Percentiles rank a stretch among this genome's conserved stretches.
Evolutionary conservation across 2,888 invertebrate genomes (phyloP).

Genomic region (Ferdinandea cuprea): DNA sequence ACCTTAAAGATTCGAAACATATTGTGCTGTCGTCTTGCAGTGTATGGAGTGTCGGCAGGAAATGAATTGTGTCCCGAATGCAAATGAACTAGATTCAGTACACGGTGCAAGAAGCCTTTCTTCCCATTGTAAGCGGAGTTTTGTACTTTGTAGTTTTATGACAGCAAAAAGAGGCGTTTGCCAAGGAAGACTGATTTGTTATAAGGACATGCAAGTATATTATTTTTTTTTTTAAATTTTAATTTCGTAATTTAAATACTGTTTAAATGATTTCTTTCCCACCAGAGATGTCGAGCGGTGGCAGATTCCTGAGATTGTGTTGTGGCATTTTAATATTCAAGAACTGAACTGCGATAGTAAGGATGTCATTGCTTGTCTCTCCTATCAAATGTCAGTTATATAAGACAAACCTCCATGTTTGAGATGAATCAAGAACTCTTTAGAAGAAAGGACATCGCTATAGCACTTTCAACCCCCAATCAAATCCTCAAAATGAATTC

Average conservation of each 20-base stretch:
- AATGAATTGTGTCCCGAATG: constrained; percentile 60
- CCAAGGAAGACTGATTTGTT: constrained; percentile 35
- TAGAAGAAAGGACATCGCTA: too few species aligned
- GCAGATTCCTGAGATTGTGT: neutral
- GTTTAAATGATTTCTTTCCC: neutral
- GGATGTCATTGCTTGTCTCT: too few species aligned
- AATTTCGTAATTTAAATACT: neutral
- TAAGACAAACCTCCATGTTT: too few species aligned
- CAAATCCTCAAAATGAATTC: neutral
- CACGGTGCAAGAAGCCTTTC: constrained; percentile 28
- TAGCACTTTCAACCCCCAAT: neutral
- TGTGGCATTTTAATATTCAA: too few species aligned
- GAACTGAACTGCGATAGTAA: too few species aligned
- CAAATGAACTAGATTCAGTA: constrained; percentile 30
- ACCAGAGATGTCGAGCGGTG: neutral
- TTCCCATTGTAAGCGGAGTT: constrained; percentile 11
- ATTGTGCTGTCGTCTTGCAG: constrained; percentile 25
- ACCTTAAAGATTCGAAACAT: constrained; percentile 47
- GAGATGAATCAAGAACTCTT: too few species aligned
- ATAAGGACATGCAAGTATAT: neutral
- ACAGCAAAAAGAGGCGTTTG: constrained; percentile 55
- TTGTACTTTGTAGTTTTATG: constrained; percentile 13
- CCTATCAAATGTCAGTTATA: too few species aligned
- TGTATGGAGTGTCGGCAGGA: constrained; percentile 38
- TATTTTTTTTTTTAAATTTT: neutral